Evolutionary conservation across 2,113 vertebrate genomes (phyloP), one percentile per base, ranked within the genome.

Genomic region (Shinisaurus crocodilurus): DNA sequence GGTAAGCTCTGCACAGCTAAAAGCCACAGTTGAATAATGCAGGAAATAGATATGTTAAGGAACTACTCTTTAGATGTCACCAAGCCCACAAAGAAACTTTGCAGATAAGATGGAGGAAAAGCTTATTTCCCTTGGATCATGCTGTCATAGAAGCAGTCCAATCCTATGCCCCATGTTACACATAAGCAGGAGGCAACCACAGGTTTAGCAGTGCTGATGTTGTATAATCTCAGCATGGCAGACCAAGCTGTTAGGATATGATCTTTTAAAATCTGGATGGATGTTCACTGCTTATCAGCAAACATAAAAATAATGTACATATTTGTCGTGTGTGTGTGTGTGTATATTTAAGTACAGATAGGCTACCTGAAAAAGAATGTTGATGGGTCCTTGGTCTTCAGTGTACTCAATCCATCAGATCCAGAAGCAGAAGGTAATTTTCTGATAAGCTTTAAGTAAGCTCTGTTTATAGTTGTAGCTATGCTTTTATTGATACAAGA

Each of bases 401-500:
- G 97, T 2, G 99, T 99, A 85, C 99, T 99, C 90, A 99, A 99
- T 95, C 96, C 97, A 1, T 96, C 98, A 3, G 98, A 99, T 95
- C 98, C 98, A 45, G 98, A 99, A 23, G 97, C 97, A 4, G 98
- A 99, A 94, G 99, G 99, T 99, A 97, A 94, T 95, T 90, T 45
- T 40, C 15, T 32, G 32, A 2, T 65, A 6, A 86, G 45, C 82
- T 80, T 13, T 45, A 63, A n/a, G 27, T 0, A 63, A 29, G 45
- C 12, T 80, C 69, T 50, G 16, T 67, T 6, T n/a, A 75, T 27
- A 25, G 7, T 57, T 70, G 16, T 34, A 85, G 32, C 10, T 48
- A 27, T 54, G 40, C 1, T 90, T 85, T 90, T 80, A 80, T 43
- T 85, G 75, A 6, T 84, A 16, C 20, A 48, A n/a, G 32, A 27